Evolutionary conservation across 2,888 invertebrate genomes (phyloP).

Genomic region (Dasypogon diadema): DNA sequence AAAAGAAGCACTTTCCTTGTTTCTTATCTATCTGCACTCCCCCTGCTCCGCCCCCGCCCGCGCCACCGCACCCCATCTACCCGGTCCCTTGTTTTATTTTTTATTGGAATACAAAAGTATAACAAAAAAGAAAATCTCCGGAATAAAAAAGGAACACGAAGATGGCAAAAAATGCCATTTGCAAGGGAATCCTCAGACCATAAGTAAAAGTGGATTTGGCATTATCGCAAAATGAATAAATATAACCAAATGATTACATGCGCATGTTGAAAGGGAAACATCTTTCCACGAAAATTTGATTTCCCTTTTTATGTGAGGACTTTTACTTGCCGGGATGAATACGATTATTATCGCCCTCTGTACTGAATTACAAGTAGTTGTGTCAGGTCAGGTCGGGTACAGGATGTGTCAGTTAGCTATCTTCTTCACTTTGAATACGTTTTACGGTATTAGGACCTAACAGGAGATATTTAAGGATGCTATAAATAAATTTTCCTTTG

Average conservation of each 20-base stretch:
- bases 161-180: constrained; percentile 38
- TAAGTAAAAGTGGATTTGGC: constrained; percentile 43
- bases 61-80: background rate
- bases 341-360: constrained; percentile 27
- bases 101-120: constrained; percentile 15
- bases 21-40: constrained; percentile 37
- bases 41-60: background rate
- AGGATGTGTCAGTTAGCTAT: no score
- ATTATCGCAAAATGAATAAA: constrained; percentile 47
- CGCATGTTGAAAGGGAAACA: constrained; percentile 9
- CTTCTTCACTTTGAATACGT: no score
- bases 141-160: constrained; percentile 15
- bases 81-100: constrained; percentile 23
- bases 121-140: constrained; percentile 10
- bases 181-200: constrained; percentile 18
- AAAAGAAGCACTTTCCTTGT: constrained; percentile 34
- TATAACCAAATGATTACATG: constrained; percentile 46
- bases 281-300: constrained; percentile 13
- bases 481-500: no score
- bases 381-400: no score
- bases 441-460: no score
- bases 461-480: no score
- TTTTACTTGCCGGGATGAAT: constrained; percentile 20
- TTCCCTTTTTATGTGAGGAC: constrained; percentile 26
- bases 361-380: background rate